Conservation (phyloP, 2,113 vertebrate species). For the Bathybates hornii region DNA sequence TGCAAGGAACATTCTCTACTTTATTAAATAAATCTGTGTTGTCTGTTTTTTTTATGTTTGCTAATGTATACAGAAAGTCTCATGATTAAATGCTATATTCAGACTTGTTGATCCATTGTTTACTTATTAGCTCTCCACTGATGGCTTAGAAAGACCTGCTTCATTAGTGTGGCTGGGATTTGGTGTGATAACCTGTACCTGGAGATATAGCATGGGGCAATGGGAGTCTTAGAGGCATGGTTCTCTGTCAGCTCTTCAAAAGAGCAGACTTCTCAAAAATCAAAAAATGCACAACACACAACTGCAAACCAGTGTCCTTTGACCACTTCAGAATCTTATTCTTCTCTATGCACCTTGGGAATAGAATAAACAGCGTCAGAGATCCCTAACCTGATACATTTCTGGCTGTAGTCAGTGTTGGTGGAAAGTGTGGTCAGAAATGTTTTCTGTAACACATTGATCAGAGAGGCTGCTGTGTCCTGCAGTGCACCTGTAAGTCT, state of each 20-base stretch:
- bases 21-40: neutral
- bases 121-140: neutral
- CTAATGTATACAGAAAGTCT: slow-evolving; percentile 21
- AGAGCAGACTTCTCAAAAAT: neutral
- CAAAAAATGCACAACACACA: neutral
- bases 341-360: neutral
- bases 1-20: neutral
- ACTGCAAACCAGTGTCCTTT: neutral
- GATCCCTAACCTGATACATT: neutral
- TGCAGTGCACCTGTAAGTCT: neutral
- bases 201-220: neutral
- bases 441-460: neutral
- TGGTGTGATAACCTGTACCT: neutral
- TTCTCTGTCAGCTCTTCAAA: neutral
- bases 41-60: neutral
- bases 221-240: neutral
- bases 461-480: neutral
- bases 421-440: neutral
- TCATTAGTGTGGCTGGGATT: neutral
- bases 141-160: neutral
- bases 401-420: neutral
- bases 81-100: slow-evolving; percentile 12
- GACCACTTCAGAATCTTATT: neutral
- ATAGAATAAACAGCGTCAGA: neutral
- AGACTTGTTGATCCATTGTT: neutral